Percentiles rank a stretch among this genome's conserved stretches.
phyloP scores from a whole-genome alignment of 1,140 invertebrate genomes.

The Tenebrio molitor region DNA sequence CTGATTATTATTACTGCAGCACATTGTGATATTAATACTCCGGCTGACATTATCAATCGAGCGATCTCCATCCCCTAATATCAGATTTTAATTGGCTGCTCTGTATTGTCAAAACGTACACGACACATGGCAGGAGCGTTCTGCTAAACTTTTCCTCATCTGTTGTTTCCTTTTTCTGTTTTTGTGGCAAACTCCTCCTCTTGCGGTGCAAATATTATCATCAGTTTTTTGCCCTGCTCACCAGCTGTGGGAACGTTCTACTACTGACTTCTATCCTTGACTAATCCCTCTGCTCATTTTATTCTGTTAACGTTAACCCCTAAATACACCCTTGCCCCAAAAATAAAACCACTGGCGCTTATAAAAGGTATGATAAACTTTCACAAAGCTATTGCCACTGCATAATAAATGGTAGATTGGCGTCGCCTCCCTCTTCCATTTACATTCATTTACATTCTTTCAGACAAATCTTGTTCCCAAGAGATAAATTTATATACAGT shows the following conservation, averaged over 20 bases:
- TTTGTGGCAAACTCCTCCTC: not conserved
- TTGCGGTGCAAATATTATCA: not conserved
- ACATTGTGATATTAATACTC: conserved; percentile 17
- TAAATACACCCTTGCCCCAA: not conserved
- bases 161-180: no score
- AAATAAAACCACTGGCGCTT: conserved; percentile 23
- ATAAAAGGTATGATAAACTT: conserved; percentile 37
- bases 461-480: conserved; percentile 8
- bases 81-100: conserved; percentile 5
- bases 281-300: conserved; percentile 28
- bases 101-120: no score
- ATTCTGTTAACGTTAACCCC: conserved; percentile 1
- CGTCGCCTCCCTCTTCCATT: conserved; percentile 8
- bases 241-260: not conserved
- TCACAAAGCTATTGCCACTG: conserved; percentile 24
- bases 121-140: no score
- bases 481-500: conserved; percentile 22
- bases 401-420: conserved; percentile 23
- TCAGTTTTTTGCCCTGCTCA: not conserved
- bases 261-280: not conserved
- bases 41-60: not conserved
- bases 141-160: no score
- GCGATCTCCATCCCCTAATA: not conserved
- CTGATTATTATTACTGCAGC: conserved; percentile 5
- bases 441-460: conserved; percentile 30